phyloP scores from a whole-genome alignment of 2,113 vertebrate genomes.

The Planiliza haematocheilus region DNA sequence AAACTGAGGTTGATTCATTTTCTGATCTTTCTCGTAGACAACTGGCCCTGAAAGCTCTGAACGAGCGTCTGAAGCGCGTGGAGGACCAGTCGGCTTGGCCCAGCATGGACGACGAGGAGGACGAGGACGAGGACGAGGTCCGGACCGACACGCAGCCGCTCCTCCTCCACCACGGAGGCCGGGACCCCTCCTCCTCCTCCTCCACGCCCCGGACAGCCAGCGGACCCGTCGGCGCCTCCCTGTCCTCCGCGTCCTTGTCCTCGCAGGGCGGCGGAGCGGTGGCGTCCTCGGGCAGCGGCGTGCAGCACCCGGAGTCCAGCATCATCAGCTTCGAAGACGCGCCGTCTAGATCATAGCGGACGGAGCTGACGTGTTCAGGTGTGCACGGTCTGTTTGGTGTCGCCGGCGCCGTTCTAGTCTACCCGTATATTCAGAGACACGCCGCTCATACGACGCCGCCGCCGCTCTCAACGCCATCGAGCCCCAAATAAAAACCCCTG shows the following conservation, averaged over 20 bases:
- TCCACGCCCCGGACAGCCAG: slow-evolving; percentile 55
- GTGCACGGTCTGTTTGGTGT: slow-evolving; percentile 79
- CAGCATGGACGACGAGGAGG: slow-evolving; percentile 97
- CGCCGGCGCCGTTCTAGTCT: slow-evolving; percentile 42
- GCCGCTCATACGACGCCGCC: too few relatives aligned
- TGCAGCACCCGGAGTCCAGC: slow-evolving; percentile 87
- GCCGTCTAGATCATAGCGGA: slow-evolving; percentile 86
- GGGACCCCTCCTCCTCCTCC: slow-evolving; percentile 65
- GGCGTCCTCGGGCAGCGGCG: slow-evolving; percentile 48
- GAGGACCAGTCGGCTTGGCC: slow-evolving; percentile 97
- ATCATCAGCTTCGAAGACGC: slow-evolving; percentile 95
- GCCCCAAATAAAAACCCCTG: slow-evolving; percentile 40
- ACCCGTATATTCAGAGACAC: slow-evolving; percentile 39
- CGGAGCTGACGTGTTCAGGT: slow-evolving; percentile 25
- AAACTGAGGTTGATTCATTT: too few relatives aligned
- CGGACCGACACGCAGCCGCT: slow-evolving; percentile 82
- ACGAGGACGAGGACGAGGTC: slow-evolving; percentile 89
- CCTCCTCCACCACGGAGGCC: slow-evolving; percentile 71
- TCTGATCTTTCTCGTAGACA: slow-evolving; percentile 82
- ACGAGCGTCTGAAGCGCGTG: slow-evolving; percentile 94
- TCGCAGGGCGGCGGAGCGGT: slow-evolving; percentile 52
- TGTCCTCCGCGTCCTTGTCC: slow-evolving; percentile 62
- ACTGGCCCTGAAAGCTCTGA: slow-evolving; percentile 95
- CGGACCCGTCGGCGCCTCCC: slow-evolving; percentile 84
- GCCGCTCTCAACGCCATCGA: slow-evolving; percentile 36